Evolutionary conservation across 2,113 vertebrate species (phyloP), one percentile per base, ranked within the genome.

Genomic region (Catharus bicknelli): DNA sequence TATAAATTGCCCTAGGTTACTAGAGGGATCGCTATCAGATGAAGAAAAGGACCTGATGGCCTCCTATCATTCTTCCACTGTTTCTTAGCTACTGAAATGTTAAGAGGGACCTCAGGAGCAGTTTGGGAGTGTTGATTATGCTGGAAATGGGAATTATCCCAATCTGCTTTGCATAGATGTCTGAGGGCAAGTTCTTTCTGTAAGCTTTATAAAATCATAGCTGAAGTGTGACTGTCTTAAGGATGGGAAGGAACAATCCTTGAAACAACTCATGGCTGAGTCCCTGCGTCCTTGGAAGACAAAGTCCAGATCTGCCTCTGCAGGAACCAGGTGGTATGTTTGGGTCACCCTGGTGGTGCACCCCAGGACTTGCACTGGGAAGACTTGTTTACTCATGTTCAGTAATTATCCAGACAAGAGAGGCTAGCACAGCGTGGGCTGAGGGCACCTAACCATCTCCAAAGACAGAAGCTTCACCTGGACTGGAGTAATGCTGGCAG

Each of bases 361-460:
- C n/a, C 14, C 36, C 19, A 57, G n/a, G 15, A 29, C 45, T 64
- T 72, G 25, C 25, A 26, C 25, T 34, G 43, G 50, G 36, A 73
- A 69, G 16, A 32, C 7, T 59, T 25, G 1, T n/a, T 66, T 54
- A 22, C 23, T 23, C 2, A 0, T 47, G 8, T n/a, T 51, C 45
- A 25, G 0, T 43, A 66, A 16, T 18, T 20, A 17, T 9, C 34
- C 53, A 79, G 36, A 29, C 7, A 29, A 30, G 13, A 64, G 11
- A 5, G 12, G 5, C 23, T 53, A 21, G 4, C 25, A 20, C 2
- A 0, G 20, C 61, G 42, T 1, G 11, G 16, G 2, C 22, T n/a
- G 75, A 61, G 62, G 45, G 22, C 45, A 43, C 23, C 3, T 5
- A 48, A 43, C 16, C 5, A 2, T 40, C 34, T 23, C 13, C 55